Conservation (phyloP, 2,113 vertebrate species). For the Epinephelus moara region DNA sequence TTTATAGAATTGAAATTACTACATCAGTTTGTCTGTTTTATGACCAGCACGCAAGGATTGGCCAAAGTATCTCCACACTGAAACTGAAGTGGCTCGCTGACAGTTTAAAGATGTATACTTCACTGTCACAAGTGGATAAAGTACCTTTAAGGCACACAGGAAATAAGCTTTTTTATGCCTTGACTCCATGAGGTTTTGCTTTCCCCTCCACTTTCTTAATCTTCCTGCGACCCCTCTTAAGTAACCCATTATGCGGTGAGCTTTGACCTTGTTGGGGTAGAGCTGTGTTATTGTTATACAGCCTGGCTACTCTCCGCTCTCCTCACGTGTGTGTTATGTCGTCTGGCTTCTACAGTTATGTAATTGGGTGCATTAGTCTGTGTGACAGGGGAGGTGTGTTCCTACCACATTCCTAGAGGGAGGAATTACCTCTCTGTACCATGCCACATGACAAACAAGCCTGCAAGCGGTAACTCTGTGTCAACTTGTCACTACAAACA, state of each 20-base stretch:
- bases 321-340: not conserved
- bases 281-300: not conserved
- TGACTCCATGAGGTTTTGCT: not conserved
- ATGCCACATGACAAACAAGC: conserved; percentile 2
- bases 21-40: too few species aligned
- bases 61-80: too few species aligned
- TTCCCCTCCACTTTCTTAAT: not conserved
- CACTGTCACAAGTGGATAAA: not conserved
- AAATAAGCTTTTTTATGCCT: not conserved
- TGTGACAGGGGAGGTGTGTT: not conserved
- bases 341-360: not conserved
- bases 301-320: not conserved
- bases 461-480: not conserved
- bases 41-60: too few species aligned
- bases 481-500: not conserved
- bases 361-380: conserved; percentile 11
- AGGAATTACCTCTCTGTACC: conserved; percentile 6
- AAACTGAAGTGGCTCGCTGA: too few species aligned
- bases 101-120: too few species aligned
- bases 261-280: not conserved
- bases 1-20: too few species aligned
- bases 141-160: not conserved
- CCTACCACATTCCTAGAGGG: conserved; percentile 18
- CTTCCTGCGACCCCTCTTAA: not conserved
- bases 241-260: conserved; percentile 14